phyloP scores from a whole-genome alignment of 1,140 invertebrate genomes.

The Glossosoma conforme region DNA sequence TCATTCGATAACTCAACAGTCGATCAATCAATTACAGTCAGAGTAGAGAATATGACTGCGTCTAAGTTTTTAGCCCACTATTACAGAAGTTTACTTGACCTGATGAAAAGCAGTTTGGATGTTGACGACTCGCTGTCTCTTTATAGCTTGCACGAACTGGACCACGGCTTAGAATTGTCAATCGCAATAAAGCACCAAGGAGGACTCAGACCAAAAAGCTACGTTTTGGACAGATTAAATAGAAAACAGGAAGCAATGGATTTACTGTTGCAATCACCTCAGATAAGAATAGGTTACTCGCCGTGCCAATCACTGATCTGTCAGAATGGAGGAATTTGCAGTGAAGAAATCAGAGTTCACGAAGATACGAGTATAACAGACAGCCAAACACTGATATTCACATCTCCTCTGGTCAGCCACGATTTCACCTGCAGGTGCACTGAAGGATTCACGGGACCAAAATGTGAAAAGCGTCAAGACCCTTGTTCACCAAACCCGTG shows the following conservation, averaged over 20 bases:
- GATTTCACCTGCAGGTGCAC: slow-evolving; percentile 76
- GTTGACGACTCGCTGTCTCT: slow-evolving; percentile 61
- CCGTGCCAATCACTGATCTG: slow-evolving; percentile 66
- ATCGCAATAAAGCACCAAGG: slow-evolving; percentile 56
- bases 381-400: slow-evolving; percentile 72
- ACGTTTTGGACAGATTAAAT: slow-evolving; percentile 58
- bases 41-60: slow-evolving; percentile 67
- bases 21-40: slow-evolving; percentile 74
- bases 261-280: slow-evolving; percentile 54
- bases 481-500: slow-evolving; percentile 90
- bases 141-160: slow-evolving; percentile 67
- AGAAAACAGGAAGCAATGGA: slow-evolving; percentile 60
- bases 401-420: slow-evolving; percentile 70
- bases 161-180: slow-evolving; percentile 62
- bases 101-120: slow-evolving; percentile 60
- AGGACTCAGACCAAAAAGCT: slow-evolving; percentile 56
- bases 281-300: slow-evolving; percentile 61
- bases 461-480: slow-evolving; percentile 80
- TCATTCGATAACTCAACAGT: slow-evolving; percentile 76
- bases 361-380: slow-evolving; percentile 67
- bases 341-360: slow-evolving; percentile 64
- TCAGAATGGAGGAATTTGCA: slow-evolving; percentile 73
- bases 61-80: slow-evolving; percentile 67
- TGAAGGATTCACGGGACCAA: slow-evolving; percentile 69
- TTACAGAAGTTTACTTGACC: slow-evolving; percentile 68